These are phyloP conservation scores for Lampris incognitus DNA, from an alignment of 2,113 vertebrate species.

Conservation along the genomic window DNA sequence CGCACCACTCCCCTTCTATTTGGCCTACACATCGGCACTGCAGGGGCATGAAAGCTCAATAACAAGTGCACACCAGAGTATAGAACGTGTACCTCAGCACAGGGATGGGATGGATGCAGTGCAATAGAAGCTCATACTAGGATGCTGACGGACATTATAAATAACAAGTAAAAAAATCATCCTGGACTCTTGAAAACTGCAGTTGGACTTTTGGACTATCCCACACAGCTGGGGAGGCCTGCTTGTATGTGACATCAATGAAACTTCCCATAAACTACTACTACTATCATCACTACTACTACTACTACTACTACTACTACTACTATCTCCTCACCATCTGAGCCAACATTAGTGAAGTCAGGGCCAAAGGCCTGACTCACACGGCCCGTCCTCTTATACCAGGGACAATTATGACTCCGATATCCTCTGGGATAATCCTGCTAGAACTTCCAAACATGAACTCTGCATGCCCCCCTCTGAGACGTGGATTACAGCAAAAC, in stretches of 20 bases:
- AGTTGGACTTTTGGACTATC: conserved; percentile 4
- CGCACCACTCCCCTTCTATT: neutral
- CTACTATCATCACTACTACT: neutral
- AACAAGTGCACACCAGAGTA: conserved; percentile 10
- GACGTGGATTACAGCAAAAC: conserved; percentile 54
- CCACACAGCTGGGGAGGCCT: conserved; percentile 7
- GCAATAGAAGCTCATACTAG: conserved; percentile 30
- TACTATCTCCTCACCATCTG: conserved; percentile 3
- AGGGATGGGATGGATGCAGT: conserved; percentile 17
- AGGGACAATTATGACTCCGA: conserved; percentile 17
- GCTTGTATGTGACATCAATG: conserved; percentile 12
- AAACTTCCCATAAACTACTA: neutral
- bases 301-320: neutral
- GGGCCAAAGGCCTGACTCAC: conserved; percentile 5
- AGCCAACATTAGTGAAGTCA: conserved; percentile 17
- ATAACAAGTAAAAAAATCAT: conserved; percentile 4
- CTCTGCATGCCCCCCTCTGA: conserved; percentile 67
- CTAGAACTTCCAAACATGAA: conserved; percentile 35
- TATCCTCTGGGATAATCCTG: conserved; percentile 23
- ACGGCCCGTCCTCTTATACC: conserved; percentile 10
- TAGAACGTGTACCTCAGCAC: conserved; percentile 24
- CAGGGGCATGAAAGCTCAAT: conserved; percentile 6
- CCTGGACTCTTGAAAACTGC: conserved; percentile 26
- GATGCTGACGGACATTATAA: conserved; percentile 20
- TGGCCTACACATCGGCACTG: neutral